Conservation (phyloP, 2,113 vertebrate species). For the Bucco capensis region DNA sequence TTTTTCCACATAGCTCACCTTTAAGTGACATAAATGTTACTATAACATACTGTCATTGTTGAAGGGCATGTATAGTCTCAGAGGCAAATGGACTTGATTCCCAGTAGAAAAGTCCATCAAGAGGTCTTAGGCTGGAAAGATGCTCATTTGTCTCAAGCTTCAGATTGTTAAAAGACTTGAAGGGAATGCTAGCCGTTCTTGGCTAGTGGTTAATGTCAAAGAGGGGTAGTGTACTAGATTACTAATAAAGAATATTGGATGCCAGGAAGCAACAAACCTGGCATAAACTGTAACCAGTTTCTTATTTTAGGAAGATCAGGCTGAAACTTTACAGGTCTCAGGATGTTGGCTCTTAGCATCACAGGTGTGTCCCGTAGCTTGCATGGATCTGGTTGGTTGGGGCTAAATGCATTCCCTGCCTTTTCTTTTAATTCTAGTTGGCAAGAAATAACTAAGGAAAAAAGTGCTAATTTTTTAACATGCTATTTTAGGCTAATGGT, state of each 20-base stretch:
- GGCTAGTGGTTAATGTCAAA: background rate
- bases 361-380: background rate
- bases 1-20: background rate
- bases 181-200: background rate
- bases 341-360: background rate
- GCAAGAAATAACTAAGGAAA: background rate
- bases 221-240: background rate
- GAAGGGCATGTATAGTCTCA: background rate
- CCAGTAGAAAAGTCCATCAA: background rate
- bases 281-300: background rate
- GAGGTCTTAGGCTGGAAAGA: background rate
- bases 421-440: background rate
- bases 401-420: background rate
- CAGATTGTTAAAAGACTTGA: background rate
- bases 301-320: background rate
- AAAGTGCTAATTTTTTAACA: background rate
- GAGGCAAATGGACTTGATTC: background rate
- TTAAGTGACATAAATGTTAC: background rate
- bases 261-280: background rate
- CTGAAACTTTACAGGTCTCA: background rate
- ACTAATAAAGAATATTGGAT: background rate
- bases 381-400: background rate
- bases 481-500: background rate
- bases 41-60: background rate
- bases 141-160: background rate